Conservation (phyloP, 2,888 invertebrate species). For the Ctenicera cuprea region DNA sequence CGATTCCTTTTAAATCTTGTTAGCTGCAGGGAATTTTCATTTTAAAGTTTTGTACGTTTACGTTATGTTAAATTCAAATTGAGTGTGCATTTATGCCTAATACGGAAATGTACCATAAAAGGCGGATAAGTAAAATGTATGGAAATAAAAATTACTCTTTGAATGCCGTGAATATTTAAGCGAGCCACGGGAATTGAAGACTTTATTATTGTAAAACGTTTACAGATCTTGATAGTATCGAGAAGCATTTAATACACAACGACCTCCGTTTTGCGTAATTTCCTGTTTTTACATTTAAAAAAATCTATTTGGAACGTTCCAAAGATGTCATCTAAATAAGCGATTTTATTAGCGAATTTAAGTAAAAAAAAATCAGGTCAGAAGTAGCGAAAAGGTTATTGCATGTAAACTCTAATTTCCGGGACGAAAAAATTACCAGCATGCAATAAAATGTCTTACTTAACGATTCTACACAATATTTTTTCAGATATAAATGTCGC, state of each 20-base stretch:
- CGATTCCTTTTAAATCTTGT: slow-evolving; percentile 2
- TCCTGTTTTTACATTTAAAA: neutral
- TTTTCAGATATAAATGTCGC: slow-evolving; percentile 21
- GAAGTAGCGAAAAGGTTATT: slow-evolving; percentile 1
- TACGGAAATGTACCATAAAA: slow-evolving; percentile 20
- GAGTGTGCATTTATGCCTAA: slow-evolving; percentile 20
- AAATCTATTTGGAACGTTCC: too few relatives aligned
- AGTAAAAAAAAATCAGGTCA: slow-evolving; percentile 4
- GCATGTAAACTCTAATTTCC: slow-evolving; percentile 13
- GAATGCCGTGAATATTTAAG: slow-evolving; percentile 5
- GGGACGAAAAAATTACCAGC: neutral
- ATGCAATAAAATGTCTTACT: slow-evolving; percentile 10
- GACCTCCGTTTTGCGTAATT: neutral
- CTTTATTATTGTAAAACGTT: neutral
- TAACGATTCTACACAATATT: slow-evolving; percentile 17
- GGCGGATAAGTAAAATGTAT: slow-evolving; percentile 23
- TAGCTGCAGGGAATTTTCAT: slow-evolving; percentile 7
- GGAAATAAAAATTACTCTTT: slow-evolving; percentile 11
- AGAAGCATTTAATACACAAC: too few relatives aligned
- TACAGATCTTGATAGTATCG: neutral
- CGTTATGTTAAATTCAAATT: slow-evolving; percentile 26
- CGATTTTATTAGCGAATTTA: slow-evolving; percentile 23
- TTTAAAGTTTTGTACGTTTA: slow-evolving; percentile 28
- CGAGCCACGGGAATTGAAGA: slow-evolving; percentile 5
- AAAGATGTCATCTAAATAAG: neutral